Evolutionary conservation across 2,113 vertebrate species (phyloP).

Genomic region (Gasterosteus nipponicus): DNA sequence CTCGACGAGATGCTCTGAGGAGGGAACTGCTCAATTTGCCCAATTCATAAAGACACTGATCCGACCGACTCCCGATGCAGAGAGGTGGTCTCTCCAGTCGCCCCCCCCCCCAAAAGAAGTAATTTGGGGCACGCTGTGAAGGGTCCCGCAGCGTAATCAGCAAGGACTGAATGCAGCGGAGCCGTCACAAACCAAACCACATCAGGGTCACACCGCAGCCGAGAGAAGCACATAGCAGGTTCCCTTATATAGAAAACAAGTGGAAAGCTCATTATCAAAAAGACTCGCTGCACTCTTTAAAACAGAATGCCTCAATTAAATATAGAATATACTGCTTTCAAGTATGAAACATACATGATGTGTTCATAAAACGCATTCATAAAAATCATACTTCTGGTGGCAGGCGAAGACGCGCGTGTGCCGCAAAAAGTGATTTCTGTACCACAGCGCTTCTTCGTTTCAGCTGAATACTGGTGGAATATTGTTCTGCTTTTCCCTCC

Average conservation of each 20-base stretch:
- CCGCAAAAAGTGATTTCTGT: slow-evolving; percentile 35
- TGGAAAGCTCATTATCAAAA: slow-evolving; percentile 74
- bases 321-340: slow-evolving; percentile 75
- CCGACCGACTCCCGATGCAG: slow-evolving; percentile 24
- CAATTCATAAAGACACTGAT: slow-evolving; percentile 11
- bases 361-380: slow-evolving; percentile 72
- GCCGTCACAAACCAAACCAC: slow-evolving; percentile 33
- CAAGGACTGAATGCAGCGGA: slow-evolving; percentile 33
- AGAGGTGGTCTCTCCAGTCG: slow-evolving; percentile 13
- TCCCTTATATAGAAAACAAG: slow-evolving; percentile 77
- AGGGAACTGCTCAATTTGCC: slow-evolving; percentile 54
- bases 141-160: not conserved
- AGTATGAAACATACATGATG: slow-evolving; percentile 69
- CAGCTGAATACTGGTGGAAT: slow-evolving; percentile 42
- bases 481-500: slow-evolving; percentile 61
- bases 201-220: slow-evolving; percentile 45
- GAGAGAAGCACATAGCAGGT: slow-evolving; percentile 63
- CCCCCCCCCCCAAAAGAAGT: not conserved
- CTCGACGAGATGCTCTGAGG: slow-evolving; percentile 69
- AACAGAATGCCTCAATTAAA: slow-evolving; percentile 81
- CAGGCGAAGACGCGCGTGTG: slow-evolving; percentile 46
- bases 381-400: slow-evolving; percentile 64
- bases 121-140: slow-evolving; percentile 10
- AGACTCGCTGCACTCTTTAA: slow-evolving; percentile 81
- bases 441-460: slow-evolving; percentile 34